Conservation (phyloP, 1,140 invertebrate genomes). For the Thaumatotibia leucotreta region DNA sequence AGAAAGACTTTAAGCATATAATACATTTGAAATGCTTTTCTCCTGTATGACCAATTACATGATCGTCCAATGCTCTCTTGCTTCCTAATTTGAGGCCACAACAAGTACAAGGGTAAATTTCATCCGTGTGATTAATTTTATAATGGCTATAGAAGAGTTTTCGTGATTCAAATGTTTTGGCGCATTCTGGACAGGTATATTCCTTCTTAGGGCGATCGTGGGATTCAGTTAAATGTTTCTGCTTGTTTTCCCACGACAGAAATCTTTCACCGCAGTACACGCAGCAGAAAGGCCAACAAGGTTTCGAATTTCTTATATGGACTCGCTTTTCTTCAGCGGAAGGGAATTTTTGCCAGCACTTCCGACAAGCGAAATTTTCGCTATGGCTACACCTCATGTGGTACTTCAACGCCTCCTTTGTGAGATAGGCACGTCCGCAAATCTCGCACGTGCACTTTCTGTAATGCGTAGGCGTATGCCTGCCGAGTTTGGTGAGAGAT, state of each 20-base stretch:
- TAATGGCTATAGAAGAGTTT: constrained; percentile 54
- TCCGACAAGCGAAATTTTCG: constrained; percentile 46
- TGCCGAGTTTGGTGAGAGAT: constrained; percentile 39
- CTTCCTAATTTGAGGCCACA: constrained; percentile 51
- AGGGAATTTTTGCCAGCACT: constrained; percentile 53
- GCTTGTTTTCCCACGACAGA: constrained; percentile 51
- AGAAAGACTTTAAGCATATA: constrained; percentile 69
- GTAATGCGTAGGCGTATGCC: constrained; percentile 56
- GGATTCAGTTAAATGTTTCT: constrained; percentile 41
- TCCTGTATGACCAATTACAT: constrained; percentile 49
- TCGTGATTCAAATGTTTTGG: constrained; percentile 32
- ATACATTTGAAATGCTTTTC: constrained; percentile 54
- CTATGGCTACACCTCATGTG: constrained; percentile 54
- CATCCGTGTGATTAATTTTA: constrained; percentile 49
- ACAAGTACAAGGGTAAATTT: constrained; percentile 43
- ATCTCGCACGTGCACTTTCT: constrained; percentile 58
- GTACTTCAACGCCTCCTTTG: constrained; percentile 49
- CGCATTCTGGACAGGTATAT: constrained; percentile 54
- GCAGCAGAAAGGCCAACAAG: constrained; percentile 53
- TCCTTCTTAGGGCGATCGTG: constrained; percentile 38
- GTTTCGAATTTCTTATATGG: constrained; percentile 40
- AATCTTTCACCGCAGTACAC: constrained; percentile 51
- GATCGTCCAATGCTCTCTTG: constrained; percentile 45
- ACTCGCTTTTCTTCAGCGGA: constrained; percentile 38
- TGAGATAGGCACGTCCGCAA: constrained; percentile 52